Percentiles rank a stretch among this genome's conserved stretches.
Evolutionary conservation across 2,888 invertebrate species (phyloP).

Genomic region (Graphium colonna): DNA sequence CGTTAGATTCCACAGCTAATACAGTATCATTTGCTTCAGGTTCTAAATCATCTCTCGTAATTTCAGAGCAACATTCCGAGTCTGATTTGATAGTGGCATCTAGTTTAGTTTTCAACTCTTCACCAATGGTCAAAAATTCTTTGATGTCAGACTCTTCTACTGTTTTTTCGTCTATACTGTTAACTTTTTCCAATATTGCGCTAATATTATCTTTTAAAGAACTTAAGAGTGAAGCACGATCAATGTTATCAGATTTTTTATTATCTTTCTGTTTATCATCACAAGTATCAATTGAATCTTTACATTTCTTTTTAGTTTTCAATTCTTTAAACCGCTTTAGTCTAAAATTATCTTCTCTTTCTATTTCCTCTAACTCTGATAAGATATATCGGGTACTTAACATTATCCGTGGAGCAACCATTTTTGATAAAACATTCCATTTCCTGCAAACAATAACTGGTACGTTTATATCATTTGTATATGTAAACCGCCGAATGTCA

Average conservation of each 20-base stretch:
- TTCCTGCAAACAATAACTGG: constrained; percentile 41
- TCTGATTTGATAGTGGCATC: constrained; percentile 6
- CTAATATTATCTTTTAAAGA: constrained; percentile 12
- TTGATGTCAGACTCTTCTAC: constrained; percentile 1
- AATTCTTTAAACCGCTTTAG: constrained; percentile 43
- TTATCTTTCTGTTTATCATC: too few relatives aligned
- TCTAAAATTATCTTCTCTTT: constrained; percentile 43
- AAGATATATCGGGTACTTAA: constrained; percentile 36
- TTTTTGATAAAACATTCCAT: constrained; percentile 40
- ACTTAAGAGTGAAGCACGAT: not conserved
- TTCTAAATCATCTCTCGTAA: not conserved
- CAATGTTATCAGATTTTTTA: too few relatives aligned
- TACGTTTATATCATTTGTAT: not conserved
- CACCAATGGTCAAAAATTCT: constrained; percentile 7
- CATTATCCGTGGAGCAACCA: constrained; percentile 37
- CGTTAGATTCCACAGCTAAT: not conserved
- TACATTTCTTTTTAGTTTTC: constrained; percentile 27
- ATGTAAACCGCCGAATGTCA: constrained; percentile 1
- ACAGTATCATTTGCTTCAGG: not conserved
- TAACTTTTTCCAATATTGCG: constrained; percentile 13
- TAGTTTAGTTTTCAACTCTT: constrained; percentile 15
- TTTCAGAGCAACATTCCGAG: too few relatives aligned
- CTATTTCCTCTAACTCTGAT: constrained; percentile 39
- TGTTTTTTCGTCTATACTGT: constrained; percentile 15
- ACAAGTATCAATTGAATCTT: constrained; percentile 13